phyloP scores from a whole-genome alignment of 2,113 vertebrate genomes.

The Oryzias woworae region DNA sequence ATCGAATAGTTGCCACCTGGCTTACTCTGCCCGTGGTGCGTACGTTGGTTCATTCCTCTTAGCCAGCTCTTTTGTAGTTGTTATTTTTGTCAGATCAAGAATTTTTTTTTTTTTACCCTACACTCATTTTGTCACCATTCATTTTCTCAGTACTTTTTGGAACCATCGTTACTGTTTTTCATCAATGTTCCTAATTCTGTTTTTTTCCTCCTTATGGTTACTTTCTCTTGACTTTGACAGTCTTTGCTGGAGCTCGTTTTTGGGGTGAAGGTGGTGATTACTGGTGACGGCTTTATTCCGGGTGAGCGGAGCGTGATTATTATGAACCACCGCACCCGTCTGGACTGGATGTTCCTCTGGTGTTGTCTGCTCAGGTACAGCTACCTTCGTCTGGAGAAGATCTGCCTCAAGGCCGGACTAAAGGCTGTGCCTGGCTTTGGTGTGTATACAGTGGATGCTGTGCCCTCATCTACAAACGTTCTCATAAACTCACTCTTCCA shows the following conservation, averaged over 20 bases:
- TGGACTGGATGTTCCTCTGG: slow-evolving; percentile 99
- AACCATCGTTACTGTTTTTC: slow-evolving; percentile 2
- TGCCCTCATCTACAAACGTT: background rate
- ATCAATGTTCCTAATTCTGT: background rate
- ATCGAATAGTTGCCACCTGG: slow-evolving; percentile 93
- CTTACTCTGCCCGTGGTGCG: slow-evolving; percentile 95
- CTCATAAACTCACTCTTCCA: background rate
- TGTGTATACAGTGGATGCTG: slow-evolving; percentile 57
- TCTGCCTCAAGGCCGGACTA: slow-evolving; percentile 95
- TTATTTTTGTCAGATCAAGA: slow-evolving; percentile 1
- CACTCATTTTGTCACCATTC: slow-evolving; percentile 15
- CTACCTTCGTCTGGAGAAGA: slow-evolving; percentile 96
- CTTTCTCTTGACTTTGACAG: slow-evolving; percentile 48
- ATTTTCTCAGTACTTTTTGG: slow-evolving; percentile 14
- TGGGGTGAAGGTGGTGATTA: slow-evolving; percentile 93
- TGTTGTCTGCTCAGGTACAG: slow-evolving; percentile 95
- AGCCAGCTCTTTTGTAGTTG: slow-evolving; percentile 22
- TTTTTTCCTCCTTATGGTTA: background rate
- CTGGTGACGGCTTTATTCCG: slow-evolving; percentile 94
- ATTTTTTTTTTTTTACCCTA: slow-evolving; percentile 15
- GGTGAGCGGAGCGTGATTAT: slow-evolving; percentile 97
- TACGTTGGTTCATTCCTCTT: slow-evolving; percentile 26
- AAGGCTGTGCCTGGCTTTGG: slow-evolving; percentile 96
- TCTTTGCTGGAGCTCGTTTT: slow-evolving; percentile 94
- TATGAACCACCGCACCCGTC: slow-evolving; percentile 98